phyloP scores from a whole-genome alignment of 2,797 vertebrate genomes.

The Argentina silus region DNA sequence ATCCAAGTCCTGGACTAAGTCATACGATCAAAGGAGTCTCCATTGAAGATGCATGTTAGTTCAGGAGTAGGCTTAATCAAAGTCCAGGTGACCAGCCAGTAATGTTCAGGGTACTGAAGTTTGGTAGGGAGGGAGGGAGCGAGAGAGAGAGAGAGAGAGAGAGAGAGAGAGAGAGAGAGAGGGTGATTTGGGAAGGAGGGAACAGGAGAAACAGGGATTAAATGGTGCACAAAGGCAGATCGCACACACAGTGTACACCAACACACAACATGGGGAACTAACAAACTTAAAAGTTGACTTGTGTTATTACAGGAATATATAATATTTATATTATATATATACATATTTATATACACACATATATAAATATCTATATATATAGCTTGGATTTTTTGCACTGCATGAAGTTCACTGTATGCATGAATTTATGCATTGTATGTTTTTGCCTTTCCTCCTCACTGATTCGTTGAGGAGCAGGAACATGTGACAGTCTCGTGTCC shows the following conservation, averaged over 20 bases:
- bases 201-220: conserved; percentile 28
- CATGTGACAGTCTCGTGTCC: conserved; percentile 61
- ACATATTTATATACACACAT: conserved; percentile 39
- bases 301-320: conserved; percentile 79
- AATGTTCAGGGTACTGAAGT: conserved; percentile 85
- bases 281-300: conserved; percentile 73
- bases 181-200: conserved; percentile 6
- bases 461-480: conserved; percentile 49
- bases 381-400: conserved; percentile 78
- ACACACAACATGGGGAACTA: conserved; percentile 72
- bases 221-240: conserved; percentile 73
- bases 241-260: conserved; percentile 70
- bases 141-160: conserved; percentile 3
- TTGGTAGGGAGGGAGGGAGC: conserved; percentile 80
- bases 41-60: too few relatives aligned
- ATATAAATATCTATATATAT: conserved; percentile 66
- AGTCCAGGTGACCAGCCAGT: too few relatives aligned
- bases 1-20: too few relatives aligned
- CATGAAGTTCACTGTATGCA: conserved; percentile 77
- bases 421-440: conserved; percentile 68
- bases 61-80: too few relatives aligned
- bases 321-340: conserved; percentile 66
- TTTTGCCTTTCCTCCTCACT: conserved; percentile 51
- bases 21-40: too few relatives aligned
- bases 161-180: conserved; percentile 9